Evolutionary conservation across 2,113 vertebrate genomes (phyloP), one percentile per base, ranked within the genome.

Genomic region (Microcebus tavaratra): DNA sequence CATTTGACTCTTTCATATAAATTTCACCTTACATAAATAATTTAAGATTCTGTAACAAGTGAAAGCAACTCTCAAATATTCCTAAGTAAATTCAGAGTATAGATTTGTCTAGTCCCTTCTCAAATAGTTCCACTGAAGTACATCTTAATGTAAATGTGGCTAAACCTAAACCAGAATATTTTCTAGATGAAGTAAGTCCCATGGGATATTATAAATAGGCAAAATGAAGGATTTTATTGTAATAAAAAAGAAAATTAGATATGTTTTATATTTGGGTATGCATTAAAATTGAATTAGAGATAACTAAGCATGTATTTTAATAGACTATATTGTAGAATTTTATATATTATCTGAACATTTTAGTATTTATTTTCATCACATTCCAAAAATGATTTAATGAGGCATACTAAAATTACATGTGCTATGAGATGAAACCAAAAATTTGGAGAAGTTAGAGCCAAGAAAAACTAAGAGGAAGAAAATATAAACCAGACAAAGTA

Each of bases 1-100:
- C n/a, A 80, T 90, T 86, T 89, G 45, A 81, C 39, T 65, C 27
- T 68, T 95, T 91, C 90, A 83, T 76, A 88, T 73, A 72, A 92
- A 50, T 85, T 63, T 94, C 21, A 80, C 45, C 55, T 86, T 59
- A 89, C 14, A 23, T 84, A 42, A 91, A 15, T 80, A 89, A 94
- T 80, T 87, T 83, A 94, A 80, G 48, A 39, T 89, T 65, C 18
- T 80, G 2, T 96, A 79, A 70, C 12, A 86, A 94, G 10, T 36
- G 50, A 84, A 94, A 89, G 48, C 4, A 85, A 78, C 8, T 50
- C 34, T 90, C 18, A 75, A 70, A 68, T 92, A 85, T 89, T 94
- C 85, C 42, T 85, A 92, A 81, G 34, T 79, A 84, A 67, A 53
- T 48, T 94, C 42, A 81, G 63, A 39, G 8, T 67, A 86, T 90